Conservation (phyloP, 2,797 vertebrate genomes). For the Columba guinea region DNA sequence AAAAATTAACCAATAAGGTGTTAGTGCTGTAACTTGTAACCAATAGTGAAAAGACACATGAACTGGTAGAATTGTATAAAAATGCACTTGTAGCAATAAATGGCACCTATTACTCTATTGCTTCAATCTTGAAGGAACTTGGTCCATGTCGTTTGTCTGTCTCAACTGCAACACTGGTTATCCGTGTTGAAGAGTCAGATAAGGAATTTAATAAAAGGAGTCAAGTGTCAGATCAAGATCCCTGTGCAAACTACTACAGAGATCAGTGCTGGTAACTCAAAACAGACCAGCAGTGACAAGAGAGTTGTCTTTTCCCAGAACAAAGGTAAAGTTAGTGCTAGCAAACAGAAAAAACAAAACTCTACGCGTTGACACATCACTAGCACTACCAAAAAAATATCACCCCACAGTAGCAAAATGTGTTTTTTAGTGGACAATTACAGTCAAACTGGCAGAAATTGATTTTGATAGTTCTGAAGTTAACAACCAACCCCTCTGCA, state of each 20-base stretch:
- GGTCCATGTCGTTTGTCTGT: no score
- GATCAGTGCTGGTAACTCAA: neutral
- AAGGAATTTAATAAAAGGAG: neutral
- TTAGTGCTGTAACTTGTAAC: no score
- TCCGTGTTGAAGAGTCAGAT: neutral
- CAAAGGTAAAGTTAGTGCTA: neutral
- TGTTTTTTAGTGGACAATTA: neutral
- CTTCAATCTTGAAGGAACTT: no score
- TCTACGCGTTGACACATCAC: neutral
- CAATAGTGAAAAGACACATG: no score
- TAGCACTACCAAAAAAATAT: neutral
- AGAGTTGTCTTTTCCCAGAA: neutral
- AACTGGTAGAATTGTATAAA: no score
- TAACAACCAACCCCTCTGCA: neutral
- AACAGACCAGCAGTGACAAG: neutral
- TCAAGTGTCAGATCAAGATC: neutral
- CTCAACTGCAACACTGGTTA: neutral
- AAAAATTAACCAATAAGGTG: no score
- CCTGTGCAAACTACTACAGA: neutral
- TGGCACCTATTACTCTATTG: no score
- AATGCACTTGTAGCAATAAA: no score
- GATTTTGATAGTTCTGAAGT: neutral
- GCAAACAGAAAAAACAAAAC: neutral
- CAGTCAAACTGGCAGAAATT: fast-evolving
- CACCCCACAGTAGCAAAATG: neutral